Percentiles rank a stretch among this genome's conserved stretches.
These are phyloP conservation scores for Cryptophagus acutangulus DNA, from an alignment of 2,888 invertebrate genomes.

Conservation along the genomic window DNA sequence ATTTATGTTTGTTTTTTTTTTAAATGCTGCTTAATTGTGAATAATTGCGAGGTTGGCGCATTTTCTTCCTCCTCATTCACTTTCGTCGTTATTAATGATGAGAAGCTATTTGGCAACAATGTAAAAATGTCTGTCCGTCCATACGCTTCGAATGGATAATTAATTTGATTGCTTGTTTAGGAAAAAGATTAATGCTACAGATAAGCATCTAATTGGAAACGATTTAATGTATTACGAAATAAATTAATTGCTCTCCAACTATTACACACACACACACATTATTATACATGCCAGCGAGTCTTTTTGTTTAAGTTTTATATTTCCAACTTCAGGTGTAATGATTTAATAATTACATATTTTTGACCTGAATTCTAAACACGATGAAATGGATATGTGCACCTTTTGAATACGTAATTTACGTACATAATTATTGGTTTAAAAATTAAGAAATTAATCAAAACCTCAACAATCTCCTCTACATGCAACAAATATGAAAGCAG, in stretches of 20 bases:
- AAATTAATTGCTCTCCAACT: slow-evolving; percentile 6
- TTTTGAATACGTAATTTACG: too few relatives aligned
- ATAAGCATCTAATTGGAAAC: slow-evolving; percentile 12
- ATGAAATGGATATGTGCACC: too few relatives aligned
- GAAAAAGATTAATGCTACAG: slow-evolving; percentile 11
- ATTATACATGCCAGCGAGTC: too few relatives aligned
- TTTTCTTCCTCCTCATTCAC: background rate
- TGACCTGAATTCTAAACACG: too few relatives aligned
- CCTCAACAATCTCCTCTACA: too few relatives aligned
- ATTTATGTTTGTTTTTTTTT: slow-evolving; percentile 18
- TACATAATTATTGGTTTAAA: too few relatives aligned
- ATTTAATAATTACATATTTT: too few relatives aligned
- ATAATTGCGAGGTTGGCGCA: slow-evolving; percentile 13
- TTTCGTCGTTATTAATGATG: background rate
- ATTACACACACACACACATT: too few relatives aligned
- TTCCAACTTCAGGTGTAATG: too few relatives aligned
- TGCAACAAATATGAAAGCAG: too few relatives aligned
- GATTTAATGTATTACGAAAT: slow-evolving; percentile 10
- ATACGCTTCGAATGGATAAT: slow-evolving; percentile 9
- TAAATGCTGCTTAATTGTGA: slow-evolving; percentile 31
- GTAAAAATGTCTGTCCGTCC: slow-evolving; percentile 2
- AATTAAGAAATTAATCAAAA: too few relatives aligned
- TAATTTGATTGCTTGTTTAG: slow-evolving; percentile 13
- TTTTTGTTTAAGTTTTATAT: too few relatives aligned
- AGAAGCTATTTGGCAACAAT: background rate